phyloP scores from a whole-genome alignment of 2,888 invertebrate genomes.

The Noctua comes region DNA sequence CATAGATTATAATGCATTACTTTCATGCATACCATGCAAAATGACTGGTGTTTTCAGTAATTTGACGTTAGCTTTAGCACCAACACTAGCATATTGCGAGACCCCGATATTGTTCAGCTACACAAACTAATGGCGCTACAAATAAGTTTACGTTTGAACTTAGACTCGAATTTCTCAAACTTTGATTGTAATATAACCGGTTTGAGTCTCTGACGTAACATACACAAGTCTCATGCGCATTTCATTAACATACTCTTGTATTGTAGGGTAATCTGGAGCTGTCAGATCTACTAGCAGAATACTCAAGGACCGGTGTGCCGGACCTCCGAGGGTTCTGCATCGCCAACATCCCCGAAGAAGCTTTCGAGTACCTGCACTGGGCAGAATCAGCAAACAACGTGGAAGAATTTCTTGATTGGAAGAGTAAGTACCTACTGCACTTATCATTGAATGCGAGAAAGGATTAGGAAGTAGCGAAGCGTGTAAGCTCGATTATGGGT shows the following conservation, averaged over 20 bases:
- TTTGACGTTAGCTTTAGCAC: conserved; percentile 14
- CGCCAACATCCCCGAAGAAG: conserved; percentile 69
- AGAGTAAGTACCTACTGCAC: conserved; percentile 74
- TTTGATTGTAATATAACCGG: not conserved
- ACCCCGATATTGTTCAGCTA: conserved; percentile 20
- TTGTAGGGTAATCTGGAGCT: conserved; percentile 78
- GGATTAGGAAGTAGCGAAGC: conserved; percentile 10
- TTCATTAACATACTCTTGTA: conserved; percentile 22
- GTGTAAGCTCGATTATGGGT: conserved; percentile 1
- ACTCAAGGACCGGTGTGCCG: conserved; percentile 75
- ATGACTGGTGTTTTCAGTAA: conserved; percentile 17
- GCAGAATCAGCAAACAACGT: conserved; percentile 72
- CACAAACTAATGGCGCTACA: conserved; percentile 22
- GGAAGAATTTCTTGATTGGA: conserved; percentile 70
- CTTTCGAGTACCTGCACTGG: conserved; percentile 75
- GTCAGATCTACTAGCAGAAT: conserved; percentile 73
- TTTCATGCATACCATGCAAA: conserved; percentile 10
- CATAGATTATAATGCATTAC: conserved; percentile 36
- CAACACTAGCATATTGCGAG: conserved; percentile 6
- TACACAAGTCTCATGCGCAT: not conserved
- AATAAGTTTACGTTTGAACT: not conserved
- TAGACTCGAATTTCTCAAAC: not conserved
- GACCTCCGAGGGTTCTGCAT: conserved; percentile 72
- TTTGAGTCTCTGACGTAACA: not conserved
- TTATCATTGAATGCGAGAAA: conserved; percentile 11